Evolutionary conservation across 2,113 vertebrate species (phyloP).

Genomic region (sheep (Ovis aries)): DNA sequence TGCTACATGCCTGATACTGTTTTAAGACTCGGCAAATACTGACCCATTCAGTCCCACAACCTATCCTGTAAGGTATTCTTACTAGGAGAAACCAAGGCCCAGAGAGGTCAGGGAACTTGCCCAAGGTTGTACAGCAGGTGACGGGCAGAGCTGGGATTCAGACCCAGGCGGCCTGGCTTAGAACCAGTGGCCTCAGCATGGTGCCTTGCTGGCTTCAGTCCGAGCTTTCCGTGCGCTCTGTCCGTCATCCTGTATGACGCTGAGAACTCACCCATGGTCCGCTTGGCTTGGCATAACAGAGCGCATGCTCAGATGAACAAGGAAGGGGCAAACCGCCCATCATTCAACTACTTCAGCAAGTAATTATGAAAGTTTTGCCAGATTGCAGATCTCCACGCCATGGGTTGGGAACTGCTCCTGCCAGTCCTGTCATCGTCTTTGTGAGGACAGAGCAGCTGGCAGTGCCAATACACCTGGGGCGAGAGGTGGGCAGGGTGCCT

Average conservation of each 20-base stretch:
- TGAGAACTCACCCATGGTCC: background rate
- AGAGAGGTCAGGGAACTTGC: background rate
- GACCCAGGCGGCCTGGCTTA: background rate
- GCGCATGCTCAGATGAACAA: background rate
- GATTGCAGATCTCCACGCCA: background rate
- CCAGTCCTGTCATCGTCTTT: background rate
- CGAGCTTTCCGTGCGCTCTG: accelerated
- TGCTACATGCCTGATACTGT: background rate
- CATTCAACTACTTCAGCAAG: background rate
- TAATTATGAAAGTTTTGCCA: background rate
- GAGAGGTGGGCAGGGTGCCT: background rate
- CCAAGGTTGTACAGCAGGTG: background rate
- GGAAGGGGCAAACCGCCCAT: background rate
- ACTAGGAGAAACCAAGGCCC: background rate
- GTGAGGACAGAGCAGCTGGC: background rate
- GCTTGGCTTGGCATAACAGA: background rate
- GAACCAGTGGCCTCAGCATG: background rate
- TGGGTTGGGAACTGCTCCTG: background rate
- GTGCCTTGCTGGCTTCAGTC: background rate
- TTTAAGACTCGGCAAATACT: background rate
- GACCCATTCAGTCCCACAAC: background rate
- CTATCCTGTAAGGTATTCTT: background rate
- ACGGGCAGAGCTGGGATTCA: background rate
- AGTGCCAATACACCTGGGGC: background rate
- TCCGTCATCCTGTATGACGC: accelerated